A percentile compares a stretch with the other conserved stretches of the same genome.
These are phyloP conservation scores for Halisarca cf. caerulea DNA, from an alignment of 37 sponge, comb jelly and placozoan genomes.

Conservation along the genomic window DNA sequence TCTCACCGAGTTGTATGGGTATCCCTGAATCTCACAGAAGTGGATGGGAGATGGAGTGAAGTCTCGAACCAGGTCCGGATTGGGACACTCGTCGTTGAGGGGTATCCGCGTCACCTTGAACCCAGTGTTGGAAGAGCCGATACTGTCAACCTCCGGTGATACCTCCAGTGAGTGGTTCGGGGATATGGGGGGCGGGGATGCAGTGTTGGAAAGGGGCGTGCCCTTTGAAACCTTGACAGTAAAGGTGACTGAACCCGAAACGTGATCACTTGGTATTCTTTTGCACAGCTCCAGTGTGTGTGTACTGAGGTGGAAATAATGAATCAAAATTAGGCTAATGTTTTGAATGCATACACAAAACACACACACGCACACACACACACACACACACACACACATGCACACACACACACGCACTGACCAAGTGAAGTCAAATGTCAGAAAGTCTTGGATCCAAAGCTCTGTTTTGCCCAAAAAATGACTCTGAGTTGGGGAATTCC, in stretches of 20 bases:
- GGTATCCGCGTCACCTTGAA: no score
- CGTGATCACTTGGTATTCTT: conserved; percentile 3
- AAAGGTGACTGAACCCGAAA: conserved; percentile 4
- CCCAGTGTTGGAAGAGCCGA: no score
- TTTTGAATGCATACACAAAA: neutral
- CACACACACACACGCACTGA: neutral
- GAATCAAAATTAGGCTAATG: neutral
- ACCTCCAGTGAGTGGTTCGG: neutral
- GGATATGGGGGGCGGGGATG: neutral
- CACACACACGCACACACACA: neutral
- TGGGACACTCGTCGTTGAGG: neutral
- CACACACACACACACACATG: neutral
- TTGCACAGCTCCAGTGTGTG: conserved; percentile 12
- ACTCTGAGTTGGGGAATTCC: neutral
- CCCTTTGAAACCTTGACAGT: conserved; percentile 10
- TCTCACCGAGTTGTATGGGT: neutral
- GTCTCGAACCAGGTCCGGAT: neutral
- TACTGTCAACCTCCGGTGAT: neutral
- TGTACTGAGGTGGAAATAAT: neutral
- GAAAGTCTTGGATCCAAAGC: neutral
- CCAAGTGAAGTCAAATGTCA: conserved; percentile 14
- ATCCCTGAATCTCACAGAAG: neutral
- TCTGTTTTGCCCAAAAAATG: conserved; percentile 17
- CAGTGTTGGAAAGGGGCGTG: neutral
- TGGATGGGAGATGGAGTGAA: conserved; percentile 12